Evolutionary conservation across 2,888 invertebrate genomes (phyloP), one percentile per base, ranked within the genome.

Genomic region (Drosophila mimetica): DNA sequence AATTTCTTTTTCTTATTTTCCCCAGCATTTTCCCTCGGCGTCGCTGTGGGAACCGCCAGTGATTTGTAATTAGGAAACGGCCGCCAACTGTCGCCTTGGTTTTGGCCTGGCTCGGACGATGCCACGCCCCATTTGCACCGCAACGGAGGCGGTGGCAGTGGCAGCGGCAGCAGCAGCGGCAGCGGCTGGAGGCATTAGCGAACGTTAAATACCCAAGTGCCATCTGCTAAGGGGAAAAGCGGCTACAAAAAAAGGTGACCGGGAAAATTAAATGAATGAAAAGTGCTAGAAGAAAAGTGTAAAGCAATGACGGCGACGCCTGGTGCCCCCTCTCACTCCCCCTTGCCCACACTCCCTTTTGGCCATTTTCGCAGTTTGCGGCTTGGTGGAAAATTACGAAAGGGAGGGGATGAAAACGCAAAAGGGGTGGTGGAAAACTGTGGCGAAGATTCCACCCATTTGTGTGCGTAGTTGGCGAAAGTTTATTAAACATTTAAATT

Each of bases 61-160:
- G 89, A 87, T 90, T 89, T 89, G 90, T 89, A 90, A 90, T 90
- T 90, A 90, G 81, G 84, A 85, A 89, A 79, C 84, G 87, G 86
- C 89, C 87, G 81, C 89, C 90, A 90, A 89, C 90, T 89, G 90
- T 86, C 89, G 88, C 78, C 79, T 81, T 74, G 74, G 74, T 42
- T 70, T 79, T 74, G 46, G 71, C 53, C 58, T 53, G 74, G 53
- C 55, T 65, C 42, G 41, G 54, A 53, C 59, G 64, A 28, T 65
- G 71, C 89, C 86, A 85, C 86, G 84, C 75, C 88, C 88, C 83
- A 85, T 89, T 88, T 87, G 55, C 82, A 87, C 71, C 75, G 73
- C 89, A 79, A 66, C 55, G 67, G 50, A 34, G 58, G 53, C 67
- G 53, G 32, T 30, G 54, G 42, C 48, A 7, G 30, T 14, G 39